Percentiles rank a stretch among this genome's conserved stretches.
Conservation (phyloP, 2,888 invertebrate species). For the Phaedon cochleariae region DNA sequence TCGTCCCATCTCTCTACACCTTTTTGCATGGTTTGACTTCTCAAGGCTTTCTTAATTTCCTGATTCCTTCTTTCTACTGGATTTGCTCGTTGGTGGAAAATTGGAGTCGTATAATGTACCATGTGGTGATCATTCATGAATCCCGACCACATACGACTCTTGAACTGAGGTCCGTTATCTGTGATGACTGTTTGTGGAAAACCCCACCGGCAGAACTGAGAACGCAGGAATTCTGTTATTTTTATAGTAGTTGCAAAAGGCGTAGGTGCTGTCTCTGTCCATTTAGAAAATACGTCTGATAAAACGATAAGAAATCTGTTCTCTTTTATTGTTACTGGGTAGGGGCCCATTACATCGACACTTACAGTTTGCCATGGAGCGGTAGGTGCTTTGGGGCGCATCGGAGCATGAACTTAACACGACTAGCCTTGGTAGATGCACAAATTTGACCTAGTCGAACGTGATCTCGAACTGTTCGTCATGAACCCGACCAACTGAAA, state of each 20-base stretch:
- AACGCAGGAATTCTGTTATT: neutral
- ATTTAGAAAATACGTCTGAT: slow-evolving; percentile 15
- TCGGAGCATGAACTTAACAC: neutral
- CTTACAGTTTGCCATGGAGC: slow-evolving; percentile 15
- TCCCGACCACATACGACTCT: neutral
- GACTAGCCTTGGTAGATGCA: slow-evolving; percentile 3
- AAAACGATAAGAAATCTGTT: slow-evolving; percentile 15
- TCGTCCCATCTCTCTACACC: neutral
- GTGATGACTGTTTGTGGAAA: slow-evolving; percentile 21
- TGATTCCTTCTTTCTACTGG: neutral
- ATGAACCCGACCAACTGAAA: slow-evolving; percentile 44
- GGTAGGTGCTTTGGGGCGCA: neutral
- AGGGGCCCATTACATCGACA: slow-evolving; percentile 24
- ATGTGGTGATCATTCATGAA: neutral
- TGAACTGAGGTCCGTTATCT: slow-evolving; percentile 21
- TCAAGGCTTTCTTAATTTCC: neutral
- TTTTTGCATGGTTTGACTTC: neutral
- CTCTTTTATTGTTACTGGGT: neutral
- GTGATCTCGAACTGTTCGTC: slow-evolving; percentile 21
- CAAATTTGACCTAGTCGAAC: slow-evolving; percentile 21
- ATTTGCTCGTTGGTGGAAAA: neutral
- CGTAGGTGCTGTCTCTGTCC: slow-evolving; percentile 9
- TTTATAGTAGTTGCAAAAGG: neutral
- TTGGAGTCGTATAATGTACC: neutral
- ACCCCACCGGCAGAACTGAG: slow-evolving; percentile 10